These are phyloP conservation scores for Silvanus unidentatus DNA, from an alignment of 2,888 invertebrate species.

Conservation along the genomic window DNA sequence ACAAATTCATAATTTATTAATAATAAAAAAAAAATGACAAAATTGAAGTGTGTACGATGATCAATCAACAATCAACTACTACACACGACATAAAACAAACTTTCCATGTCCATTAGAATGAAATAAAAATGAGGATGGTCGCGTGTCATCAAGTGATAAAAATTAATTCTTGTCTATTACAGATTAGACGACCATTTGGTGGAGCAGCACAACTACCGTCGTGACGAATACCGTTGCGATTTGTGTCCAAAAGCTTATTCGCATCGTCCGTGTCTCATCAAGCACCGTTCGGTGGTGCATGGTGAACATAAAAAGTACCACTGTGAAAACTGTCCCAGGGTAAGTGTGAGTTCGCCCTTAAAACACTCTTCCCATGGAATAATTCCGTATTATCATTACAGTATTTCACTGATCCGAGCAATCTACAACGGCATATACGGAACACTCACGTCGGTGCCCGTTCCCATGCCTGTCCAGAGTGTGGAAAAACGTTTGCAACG, in stretches of 20 bases:
- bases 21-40: conserved; percentile 1
- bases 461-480: conserved; percentile 95
- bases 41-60: too few species aligned
- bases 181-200: conserved; percentile 82
- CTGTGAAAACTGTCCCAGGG: conserved; percentile 89
- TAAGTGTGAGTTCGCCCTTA: conserved; percentile 34
- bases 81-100: not conserved
- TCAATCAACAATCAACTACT: not conserved
- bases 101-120: too few species aligned
- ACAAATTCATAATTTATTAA: conserved; percentile 1
- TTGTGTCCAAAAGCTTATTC: conserved; percentile 78
- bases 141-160: conserved; percentile 11
- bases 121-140: not conserved
- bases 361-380: not conserved
- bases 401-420: conserved; percentile 94
- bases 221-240: conserved; percentile 76
- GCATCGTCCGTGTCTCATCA: conserved; percentile 71
- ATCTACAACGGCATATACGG: conserved; percentile 93
- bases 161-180: too few species aligned
- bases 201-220: conserved; percentile 69
- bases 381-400: conserved; percentile 47
- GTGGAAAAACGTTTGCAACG: conserved; percentile 97
- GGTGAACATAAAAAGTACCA: conserved; percentile 81
- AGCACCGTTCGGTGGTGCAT: conserved; percentile 76
- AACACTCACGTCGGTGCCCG: conserved; percentile 93